These are phyloP conservation scores for Phrynocephalus vlangalii DNA, from an alignment of 2,797 vertebrate genomes.

Conservation along the genomic window DNA sequence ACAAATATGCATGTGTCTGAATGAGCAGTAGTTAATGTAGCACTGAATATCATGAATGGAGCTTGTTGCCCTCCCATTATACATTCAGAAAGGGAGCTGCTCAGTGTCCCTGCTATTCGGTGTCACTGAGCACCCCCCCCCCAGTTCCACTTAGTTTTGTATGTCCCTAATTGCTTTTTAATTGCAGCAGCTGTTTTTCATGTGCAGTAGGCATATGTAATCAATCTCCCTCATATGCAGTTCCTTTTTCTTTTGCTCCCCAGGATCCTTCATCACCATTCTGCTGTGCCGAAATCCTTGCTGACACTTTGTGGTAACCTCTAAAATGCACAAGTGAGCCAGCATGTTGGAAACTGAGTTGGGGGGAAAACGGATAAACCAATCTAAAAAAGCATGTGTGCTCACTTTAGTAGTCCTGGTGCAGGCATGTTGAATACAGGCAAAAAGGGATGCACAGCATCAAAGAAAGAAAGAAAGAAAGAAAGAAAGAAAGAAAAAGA, in stretches of 20 bases:
- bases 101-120: conserved; percentile 28
- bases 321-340: conserved; percentile 8
- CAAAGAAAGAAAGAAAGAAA: no score
- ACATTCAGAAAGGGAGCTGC: conserved; percentile 19
- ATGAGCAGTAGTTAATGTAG: neutral
- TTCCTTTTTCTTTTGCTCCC: neutral
- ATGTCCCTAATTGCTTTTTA: conserved; percentile 59
- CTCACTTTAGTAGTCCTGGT: neutral
- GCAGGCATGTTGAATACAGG: neutral
- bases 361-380: neutral
- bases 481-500: no score
- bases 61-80: conserved; percentile 4
- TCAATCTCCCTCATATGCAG: conserved; percentile 43
- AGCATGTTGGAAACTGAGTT: neutral
- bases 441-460: no score
- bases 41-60: conserved; percentile 27
- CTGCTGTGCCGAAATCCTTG: neutral
- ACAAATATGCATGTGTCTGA: conserved; percentile 4
- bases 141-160: conserved; percentile 58
- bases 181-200: conserved; percentile 59
- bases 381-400: neutral
- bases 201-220: conserved; percentile 36
- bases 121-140: conserved; percentile 17
- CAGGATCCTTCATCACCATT: conserved; percentile 3
- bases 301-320: conserved; percentile 3